Conservation (phyloP, 2,797 vertebrate genomes). For the Menidia menidia region DNA sequence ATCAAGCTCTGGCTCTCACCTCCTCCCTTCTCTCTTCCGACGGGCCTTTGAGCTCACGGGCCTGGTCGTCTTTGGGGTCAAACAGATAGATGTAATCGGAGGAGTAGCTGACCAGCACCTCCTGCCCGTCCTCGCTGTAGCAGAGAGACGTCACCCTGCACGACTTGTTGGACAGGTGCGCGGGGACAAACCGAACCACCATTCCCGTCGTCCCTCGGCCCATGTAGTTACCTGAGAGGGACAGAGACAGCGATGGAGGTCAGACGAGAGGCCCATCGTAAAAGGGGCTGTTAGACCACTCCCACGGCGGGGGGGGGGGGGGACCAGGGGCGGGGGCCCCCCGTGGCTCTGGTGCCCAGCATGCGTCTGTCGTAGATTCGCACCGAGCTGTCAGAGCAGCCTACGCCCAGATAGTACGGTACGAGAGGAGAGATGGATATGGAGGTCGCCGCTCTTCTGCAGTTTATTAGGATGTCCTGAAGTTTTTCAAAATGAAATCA, state of each 20-base stretch:
- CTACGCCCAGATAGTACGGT: constrained; percentile 96
- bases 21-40: constrained; percentile 95
- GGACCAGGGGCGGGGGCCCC: constrained; percentile 43
- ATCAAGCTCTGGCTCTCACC: constrained; percentile 72
- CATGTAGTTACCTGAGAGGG: constrained; percentile 90
- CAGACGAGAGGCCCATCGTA: too few species aligned
- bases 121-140: constrained; percentile 96
- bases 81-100: constrained; percentile 99
- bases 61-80: constrained; percentile 96
- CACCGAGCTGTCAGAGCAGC: constrained; percentile 98
- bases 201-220: constrained; percentile 94
- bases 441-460: constrained; percentile 95
- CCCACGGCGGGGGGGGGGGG: too few species aligned
- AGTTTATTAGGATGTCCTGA: constrained; percentile 98
- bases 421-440: constrained; percentile 96
- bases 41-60: constrained; percentile 94
- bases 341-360: constrained; percentile 96
- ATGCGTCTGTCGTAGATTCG: constrained; percentile 96
- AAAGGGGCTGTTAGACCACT: too few species aligned
- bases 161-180: constrained; percentile 95
- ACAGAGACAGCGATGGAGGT: neutral
- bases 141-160: constrained; percentile 97
- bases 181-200: constrained; percentile 95
- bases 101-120: constrained; percentile 98
- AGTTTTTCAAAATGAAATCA: constrained; percentile 2